Evolutionary conservation across 35 echinoderm and acorn worm species (phyloP), one percentile per base, ranked within the genome.

Genomic region (Ptychodera flava): DNA sequence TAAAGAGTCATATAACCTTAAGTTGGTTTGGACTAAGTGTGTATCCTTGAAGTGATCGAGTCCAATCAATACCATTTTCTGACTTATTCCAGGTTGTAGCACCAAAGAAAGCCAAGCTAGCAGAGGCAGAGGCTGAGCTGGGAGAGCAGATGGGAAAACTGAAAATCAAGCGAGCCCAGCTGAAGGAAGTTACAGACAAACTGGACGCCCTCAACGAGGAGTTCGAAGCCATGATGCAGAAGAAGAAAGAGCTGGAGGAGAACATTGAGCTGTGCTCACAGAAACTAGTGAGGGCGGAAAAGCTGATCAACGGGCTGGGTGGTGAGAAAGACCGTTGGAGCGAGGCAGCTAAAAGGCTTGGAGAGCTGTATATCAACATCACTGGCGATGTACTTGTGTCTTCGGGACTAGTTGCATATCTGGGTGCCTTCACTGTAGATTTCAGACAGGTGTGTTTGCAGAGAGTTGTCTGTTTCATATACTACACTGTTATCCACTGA

Each of bases 241-340:
- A 99, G 90, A 99, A 99, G 92, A 92, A 94, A 78, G 96, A 99
- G 15, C 78, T 99, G 45, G 96, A 99, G 79, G 93, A 86, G 0
- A 99, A 99, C 83, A 99, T 99, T 78, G 96, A 94, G 76, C 88
- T 99, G 35, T 99, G 96, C 78, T 99, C 96, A 14, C 90, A 94
- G 88, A 99, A 99, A 78, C 83, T 99, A 38, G 90, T 91, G 79
- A 36, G 96, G 52, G 96, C 96, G 0, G 96, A 99, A 85, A 99
- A 99, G 83, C 90, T 94, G 77, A 99, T 99, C 32, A 92, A 93
- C 27, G 96, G 96, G 12, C 87, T 99, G 0, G 96, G 96, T 31
- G 96, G 96, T 27, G 96, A 99, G 90, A 94, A 90, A 80, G 96
- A 99, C 79, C 88, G 93, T 12, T 97, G 96, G 96, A 90, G 93